Evolutionary conservation across 2,888 invertebrate species (phyloP).

Genomic region (Caenorhabditis zanzibari): DNA sequence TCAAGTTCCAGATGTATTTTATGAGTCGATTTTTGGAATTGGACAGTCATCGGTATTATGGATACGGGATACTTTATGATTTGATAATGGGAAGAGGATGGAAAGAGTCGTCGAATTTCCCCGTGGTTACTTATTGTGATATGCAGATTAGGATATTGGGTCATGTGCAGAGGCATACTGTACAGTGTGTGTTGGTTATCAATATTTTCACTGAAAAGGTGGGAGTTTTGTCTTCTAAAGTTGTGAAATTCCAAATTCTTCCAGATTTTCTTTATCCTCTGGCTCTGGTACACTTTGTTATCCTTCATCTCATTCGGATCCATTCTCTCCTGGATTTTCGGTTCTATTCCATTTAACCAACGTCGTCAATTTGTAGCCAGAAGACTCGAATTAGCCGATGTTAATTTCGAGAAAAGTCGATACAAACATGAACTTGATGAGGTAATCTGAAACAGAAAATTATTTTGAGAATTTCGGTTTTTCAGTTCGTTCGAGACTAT

Average conservation of each 20-base stretch:
- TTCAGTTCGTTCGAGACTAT: conserved; percentile 80
- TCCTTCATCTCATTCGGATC: conserved; percentile 74
- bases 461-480: too few relatives aligned
- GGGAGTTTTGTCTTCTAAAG: neutral
- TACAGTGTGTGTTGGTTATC: conserved; percentile 83
- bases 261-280: conserved; percentile 82
- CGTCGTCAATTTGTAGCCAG: conserved; percentile 80
- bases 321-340: conserved; percentile 79
- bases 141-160: conserved; percentile 81
- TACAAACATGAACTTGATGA: conserved; percentile 76
- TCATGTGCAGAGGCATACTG: conserved; percentile 83
- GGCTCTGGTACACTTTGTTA: conserved; percentile 82
- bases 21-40: conserved; percentile 83
- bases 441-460: conserved; percentile 48
- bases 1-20: conserved; percentile 73
- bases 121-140: conserved; percentile 83
- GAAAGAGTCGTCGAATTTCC: conserved; percentile 82
- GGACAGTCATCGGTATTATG: conserved; percentile 81
- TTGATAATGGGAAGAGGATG: conserved; percentile 80
- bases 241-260: neutral
- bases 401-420: conserved; percentile 76
- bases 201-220: conserved; percentile 83
- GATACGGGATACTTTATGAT: conserved; percentile 82
- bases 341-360: conserved; percentile 78
- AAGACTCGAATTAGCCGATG: conserved; percentile 82